These are phyloP conservation scores for Lordiphosa andalusiaca DNA, from an alignment of 2,888 invertebrate species.

Conservation along the genomic window DNA sequence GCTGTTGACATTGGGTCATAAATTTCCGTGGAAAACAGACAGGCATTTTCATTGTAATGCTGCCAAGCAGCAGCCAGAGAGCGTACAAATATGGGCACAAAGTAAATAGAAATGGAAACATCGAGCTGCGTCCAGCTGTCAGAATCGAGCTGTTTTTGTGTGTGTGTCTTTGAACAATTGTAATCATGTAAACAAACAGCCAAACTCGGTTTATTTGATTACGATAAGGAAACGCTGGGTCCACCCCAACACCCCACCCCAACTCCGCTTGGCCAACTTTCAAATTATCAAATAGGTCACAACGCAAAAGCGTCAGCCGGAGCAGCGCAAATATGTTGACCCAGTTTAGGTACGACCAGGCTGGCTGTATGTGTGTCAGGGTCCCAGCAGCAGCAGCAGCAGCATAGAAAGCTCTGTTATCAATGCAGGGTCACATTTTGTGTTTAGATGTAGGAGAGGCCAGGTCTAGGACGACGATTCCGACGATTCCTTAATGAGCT, in stretches of 20 bases:
- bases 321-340: conserved; percentile 36
- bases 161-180: conserved; percentile 30
- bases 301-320: conserved; percentile 9
- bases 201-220: conserved; percentile 13
- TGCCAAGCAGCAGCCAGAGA: conserved; percentile 25
- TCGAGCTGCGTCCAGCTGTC: conserved; percentile 34
- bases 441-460: not conserved
- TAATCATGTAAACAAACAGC: conserved; percentile 15
- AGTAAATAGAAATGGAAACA: conserved; percentile 24
- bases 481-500: conserved; percentile 9
- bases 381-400: not conserved
- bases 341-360: conserved; percentile 15
- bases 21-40: conserved; percentile 56
- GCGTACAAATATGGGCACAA: conserved; percentile 28
- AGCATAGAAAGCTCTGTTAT: not conserved
- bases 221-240: not conserved
- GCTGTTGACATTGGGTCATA: conserved; percentile 58
- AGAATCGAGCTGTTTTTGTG: conserved; percentile 27
- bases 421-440: too few species aligned
- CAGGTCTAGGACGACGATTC: conserved; percentile 3
- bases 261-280: conserved; percentile 8
- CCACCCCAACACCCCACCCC: not conserved
- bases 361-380: not conserved
- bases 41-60: conserved; percentile 55
- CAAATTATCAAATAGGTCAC: conserved; percentile 31